Evolutionary conservation across 2,797 vertebrate species (phyloP).

Genomic region (Trematomus bernacchii): DNA sequence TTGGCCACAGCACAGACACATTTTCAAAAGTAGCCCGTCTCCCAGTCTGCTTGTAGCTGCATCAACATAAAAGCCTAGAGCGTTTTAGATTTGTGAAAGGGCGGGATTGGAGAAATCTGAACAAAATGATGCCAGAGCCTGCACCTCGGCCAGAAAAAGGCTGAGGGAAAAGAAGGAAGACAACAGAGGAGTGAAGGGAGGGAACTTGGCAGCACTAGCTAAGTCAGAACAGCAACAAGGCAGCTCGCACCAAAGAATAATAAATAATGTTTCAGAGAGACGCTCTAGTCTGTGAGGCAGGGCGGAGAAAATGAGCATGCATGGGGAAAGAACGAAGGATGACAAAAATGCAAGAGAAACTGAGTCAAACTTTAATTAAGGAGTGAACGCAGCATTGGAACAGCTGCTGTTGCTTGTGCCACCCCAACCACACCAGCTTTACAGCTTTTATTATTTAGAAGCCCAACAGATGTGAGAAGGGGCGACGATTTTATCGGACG

Average conservation of each 20-base stretch:
- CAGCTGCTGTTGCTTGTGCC: constrained; percentile 71
- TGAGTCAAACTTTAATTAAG: constrained; percentile 79
- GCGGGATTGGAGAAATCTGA: constrained; percentile 71
- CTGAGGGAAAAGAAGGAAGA: constrained; percentile 59
- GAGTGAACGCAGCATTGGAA: constrained; percentile 53
- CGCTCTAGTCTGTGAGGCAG: constrained; percentile 35
- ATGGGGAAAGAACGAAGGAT: constrained; percentile 46
- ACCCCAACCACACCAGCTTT: constrained; percentile 58
- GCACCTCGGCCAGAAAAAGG: constrained; percentile 63
- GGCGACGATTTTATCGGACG: constrained; percentile 62
- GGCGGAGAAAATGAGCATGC: constrained; percentile 16
- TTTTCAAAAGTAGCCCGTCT: constrained; percentile 71
- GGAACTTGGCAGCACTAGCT: constrained; percentile 71
- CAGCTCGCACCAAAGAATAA: constrained; percentile 61
- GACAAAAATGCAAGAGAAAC: constrained; percentile 56
- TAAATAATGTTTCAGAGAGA: constrained; percentile 59
- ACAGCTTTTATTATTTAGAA: constrained; percentile 64
- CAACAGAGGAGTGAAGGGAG: constrained; percentile 68
- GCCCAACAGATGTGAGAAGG: constrained; percentile 78
- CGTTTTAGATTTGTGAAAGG: constrained; percentile 71
- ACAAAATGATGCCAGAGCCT: constrained; percentile 72
- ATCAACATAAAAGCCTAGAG: constrained; percentile 72
- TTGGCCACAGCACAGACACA: constrained; percentile 68
- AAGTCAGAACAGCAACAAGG: constrained; percentile 62
- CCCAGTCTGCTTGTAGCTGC: constrained; percentile 72